phyloP scores from a whole-genome alignment of 2,797 vertebrate genomes.

The Xenopus petersii region DNA sequence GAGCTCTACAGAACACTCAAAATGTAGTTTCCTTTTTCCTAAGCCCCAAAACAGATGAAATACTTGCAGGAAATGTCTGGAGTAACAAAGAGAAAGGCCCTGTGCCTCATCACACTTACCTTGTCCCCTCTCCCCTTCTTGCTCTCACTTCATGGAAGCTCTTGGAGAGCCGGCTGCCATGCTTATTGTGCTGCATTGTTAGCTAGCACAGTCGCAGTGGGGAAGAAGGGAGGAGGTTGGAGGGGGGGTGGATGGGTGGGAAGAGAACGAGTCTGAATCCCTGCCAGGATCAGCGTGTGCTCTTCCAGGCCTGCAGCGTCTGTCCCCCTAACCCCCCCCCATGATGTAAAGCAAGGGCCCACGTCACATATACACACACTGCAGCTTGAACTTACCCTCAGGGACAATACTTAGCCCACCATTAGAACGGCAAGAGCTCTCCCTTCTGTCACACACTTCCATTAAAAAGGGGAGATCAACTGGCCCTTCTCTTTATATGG shows the following conservation, averaged over 20 bases:
- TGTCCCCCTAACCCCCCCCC: constrained; percentile 23
- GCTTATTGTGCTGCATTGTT: constrained; percentile 48
- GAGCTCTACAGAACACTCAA: too few species aligned
- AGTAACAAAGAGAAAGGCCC: background rate
- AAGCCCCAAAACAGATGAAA: too few species aligned
- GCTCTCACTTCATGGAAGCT: constrained; percentile 43
- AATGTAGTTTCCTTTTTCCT: too few species aligned
- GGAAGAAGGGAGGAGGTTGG: constrained; percentile 12
- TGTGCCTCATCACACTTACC: constrained; percentile 16
- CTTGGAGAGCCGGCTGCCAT: constrained; percentile 30
- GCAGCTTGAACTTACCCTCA: constrained; percentile 35
- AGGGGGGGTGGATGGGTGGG: constrained; percentile 3
- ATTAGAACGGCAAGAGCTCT: constrained; percentile 22
- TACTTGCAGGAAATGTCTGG: background rate
- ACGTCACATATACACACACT: constrained; percentile 42
- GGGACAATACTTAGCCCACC: constrained; percentile 33
- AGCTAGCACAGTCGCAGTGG: constrained; percentile 42
- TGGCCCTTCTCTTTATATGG: constrained; percentile 1
- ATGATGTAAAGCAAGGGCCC: constrained; percentile 39
- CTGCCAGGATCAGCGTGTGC: constrained; percentile 18
- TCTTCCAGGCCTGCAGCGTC: constrained; percentile 40
- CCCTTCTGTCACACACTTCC: constrained; percentile 31
- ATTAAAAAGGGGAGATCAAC: background rate
- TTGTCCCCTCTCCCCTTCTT: constrained; percentile 13
- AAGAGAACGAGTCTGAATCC: constrained; percentile 14